Evolutionary conservation across 2,113 vertebrate species (phyloP).

Genomic region (Conger conger): DNA sequence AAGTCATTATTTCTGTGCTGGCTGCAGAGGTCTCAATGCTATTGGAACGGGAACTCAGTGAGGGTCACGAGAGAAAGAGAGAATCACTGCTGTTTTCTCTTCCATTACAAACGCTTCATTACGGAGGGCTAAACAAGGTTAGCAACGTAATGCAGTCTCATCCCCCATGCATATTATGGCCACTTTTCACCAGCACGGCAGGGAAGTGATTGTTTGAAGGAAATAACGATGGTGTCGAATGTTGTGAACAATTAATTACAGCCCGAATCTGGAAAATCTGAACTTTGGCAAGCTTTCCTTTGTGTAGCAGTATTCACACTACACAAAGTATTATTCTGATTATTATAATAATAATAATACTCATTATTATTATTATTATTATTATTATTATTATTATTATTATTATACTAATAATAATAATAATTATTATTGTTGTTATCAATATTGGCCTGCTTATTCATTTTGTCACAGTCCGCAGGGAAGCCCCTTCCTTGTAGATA

Average conservation of each 20-base stretch:
- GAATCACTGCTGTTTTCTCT: conserved; percentile 19
- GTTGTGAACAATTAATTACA: conserved; percentile 19
- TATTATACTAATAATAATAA: too few relatives aligned
- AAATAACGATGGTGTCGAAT: background rate
- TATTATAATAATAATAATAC: too few relatives aligned
- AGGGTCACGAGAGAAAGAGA: conserved; percentile 36
- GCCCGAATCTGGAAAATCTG: background rate
- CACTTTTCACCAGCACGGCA: conserved; percentile 32
- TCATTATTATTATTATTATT: too few relatives aligned
- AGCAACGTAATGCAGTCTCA: conserved; percentile 41
- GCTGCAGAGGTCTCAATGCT: conserved; percentile 42
- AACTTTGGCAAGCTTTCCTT: background rate
- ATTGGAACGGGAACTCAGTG: conserved; percentile 37
- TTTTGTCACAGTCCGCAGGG: too few relatives aligned
- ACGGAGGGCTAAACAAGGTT: conserved; percentile 43
- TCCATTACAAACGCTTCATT: conserved; percentile 45
- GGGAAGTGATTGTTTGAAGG: conserved; percentile 10
- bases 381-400: too few relatives aligned
- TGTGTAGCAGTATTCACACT: background rate
- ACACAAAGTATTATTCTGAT: too few relatives aligned
- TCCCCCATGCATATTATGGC: conserved; percentile 52
- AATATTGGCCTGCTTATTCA: too few relatives aligned
- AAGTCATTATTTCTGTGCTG: conserved; percentile 42
- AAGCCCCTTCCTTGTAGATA: background rate
- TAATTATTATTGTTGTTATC: too few relatives aligned